Evolutionary conservation across 2,888 invertebrate genomes (phyloP).

Genomic region (Drosophila recens): DNA sequence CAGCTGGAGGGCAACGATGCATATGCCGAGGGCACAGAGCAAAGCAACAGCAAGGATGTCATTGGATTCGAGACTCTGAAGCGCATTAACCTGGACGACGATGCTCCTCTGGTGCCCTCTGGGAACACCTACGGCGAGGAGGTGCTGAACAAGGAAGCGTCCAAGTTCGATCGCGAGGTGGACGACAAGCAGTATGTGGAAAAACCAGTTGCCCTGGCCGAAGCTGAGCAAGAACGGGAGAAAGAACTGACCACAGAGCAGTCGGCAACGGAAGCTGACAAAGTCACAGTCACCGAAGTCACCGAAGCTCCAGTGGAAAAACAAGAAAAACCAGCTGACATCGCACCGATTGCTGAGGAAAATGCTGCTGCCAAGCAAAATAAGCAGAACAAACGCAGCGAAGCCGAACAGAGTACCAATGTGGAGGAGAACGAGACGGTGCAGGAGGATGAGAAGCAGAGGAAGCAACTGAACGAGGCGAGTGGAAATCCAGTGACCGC

Average conservation of each 20-base stretch:
- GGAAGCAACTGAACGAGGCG: slow-evolving; percentile 86
- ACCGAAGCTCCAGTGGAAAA: slow-evolving; percentile 61
- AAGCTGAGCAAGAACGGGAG: slow-evolving; percentile 60
- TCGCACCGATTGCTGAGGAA: slow-evolving; percentile 50
- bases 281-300: slow-evolving; percentile 51
- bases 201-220: slow-evolving; percentile 83
- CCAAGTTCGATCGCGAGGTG: slow-evolving; percentile 84
- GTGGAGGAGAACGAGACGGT: slow-evolving; percentile 84
- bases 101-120: slow-evolving; percentile 34
- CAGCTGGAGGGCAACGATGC: slow-evolving; percentile 49
- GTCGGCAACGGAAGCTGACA: slow-evolving; percentile 43
- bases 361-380: slow-evolving; percentile 62
- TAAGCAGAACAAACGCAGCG: slow-evolving; percentile 77
- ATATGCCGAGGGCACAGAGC: slow-evolving; percentile 46
- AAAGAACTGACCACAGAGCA: slow-evolving; percentile 34
- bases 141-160: slow-evolving; percentile 80
- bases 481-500: slow-evolving; percentile 86
- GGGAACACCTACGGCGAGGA: slow-evolving; percentile 77
- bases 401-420: slow-evolving; percentile 65
- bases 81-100: slow-evolving; percentile 77
- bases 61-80: slow-evolving; percentile 85
- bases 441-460: slow-evolving; percentile 86
- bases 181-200: slow-evolving; percentile 85
- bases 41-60: slow-evolving; percentile 84
- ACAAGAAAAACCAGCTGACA: slow-evolving; percentile 69